Base-by-base conservation (phyloP, 2,888 invertebrate species). In the Hemistola chrysoprasaria region DNA sequence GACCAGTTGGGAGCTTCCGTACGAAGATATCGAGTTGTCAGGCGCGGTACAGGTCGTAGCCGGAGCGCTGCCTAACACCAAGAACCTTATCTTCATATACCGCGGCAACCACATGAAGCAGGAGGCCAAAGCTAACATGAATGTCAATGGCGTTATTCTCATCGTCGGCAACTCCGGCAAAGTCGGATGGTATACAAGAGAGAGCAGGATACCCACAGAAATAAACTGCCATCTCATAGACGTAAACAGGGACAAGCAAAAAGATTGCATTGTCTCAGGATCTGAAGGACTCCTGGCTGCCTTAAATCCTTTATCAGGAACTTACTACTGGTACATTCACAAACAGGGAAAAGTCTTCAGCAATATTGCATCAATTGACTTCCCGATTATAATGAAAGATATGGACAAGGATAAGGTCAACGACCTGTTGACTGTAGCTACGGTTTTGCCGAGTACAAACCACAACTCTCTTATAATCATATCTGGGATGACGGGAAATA, bases 191-290 rank as follows among this genome's bases (percentile, higher is more conserved):
- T 93, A 92, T 62, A 93, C 93, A 11, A 88, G 92, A 48, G 92
- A 94, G 63, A 90, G 90, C 24, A 91, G 92, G 58, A 91, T 93
- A 56, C 95, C 95, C 0, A 90, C 90, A 11, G 91, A 93, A 61
- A 92, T 95, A 21, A 93, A 95, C 65, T 96, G 96, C 64, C 90
- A 92, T 11, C 76, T 93, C 1, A 84, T 95, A 35, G 95, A 95
- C 79, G 91, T 93, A 0, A 93, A 95, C 70, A 89, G 82, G 33
- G 93, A 95, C 66, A 93, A 92, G 6, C 90, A 91, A 36, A 90
- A 92, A 6, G 95, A 95, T 62, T 96, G 96, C 55, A 85, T 96
- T 37, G 91, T 95, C 3, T 90, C 93, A 8, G 95, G 95, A 10
- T 91, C 93, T 21, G 92, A 91, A 50, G 95, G 95, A 0, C 55